Evolutionary conservation across 2,888 invertebrate species (phyloP), one percentile per base, ranked within the genome.

Genomic region (Andrena camellia): DNA sequence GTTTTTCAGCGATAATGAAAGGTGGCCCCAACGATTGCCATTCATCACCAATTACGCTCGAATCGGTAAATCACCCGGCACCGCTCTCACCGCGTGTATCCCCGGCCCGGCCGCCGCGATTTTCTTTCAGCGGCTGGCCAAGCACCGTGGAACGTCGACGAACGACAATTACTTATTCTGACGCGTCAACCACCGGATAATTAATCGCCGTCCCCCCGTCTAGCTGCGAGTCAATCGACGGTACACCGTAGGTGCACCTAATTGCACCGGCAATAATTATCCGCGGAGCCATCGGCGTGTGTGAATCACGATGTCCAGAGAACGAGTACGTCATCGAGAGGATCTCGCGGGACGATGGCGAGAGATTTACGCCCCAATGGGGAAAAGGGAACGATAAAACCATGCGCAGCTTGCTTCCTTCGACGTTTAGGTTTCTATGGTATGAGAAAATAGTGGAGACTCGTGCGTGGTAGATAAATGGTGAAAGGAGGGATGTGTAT

Each of bases 161-260:
- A 52, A 76, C 88, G 86, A 87, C 86, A 83, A 87, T 87, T 88
- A 88, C 81, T 87, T 87, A 88, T 88, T 83, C 86, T 52, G 83
- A 88, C 86, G 83, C 86, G 88, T 88, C 88, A 88, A 87, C 86
- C 83, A 60, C 50, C 80, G 78, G 75, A 88, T 87, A 88, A 87
- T 87, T 87, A 86, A 87, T 87, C 83, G 86, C 66, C 62, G 75
- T 50, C 60, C 33, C 33, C 57, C 26, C 31, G 31, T 71, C 62
- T 13, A n/a, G 60, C 69, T 26, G 59, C 72, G 70, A 80, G 83
- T 75, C 78, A 63, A 75, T 82, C 76, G 84, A 31, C 81, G 59
- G 17, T 54, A 64, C 59, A 64, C 60, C 57, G 33, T 57, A 26
- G 81, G 31, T 64, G 79, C 71, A 57, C 72, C 78, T 84, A 83